Conservation (phyloP, 1,140 invertebrate species). For the Diuraphis noxia region DNA sequence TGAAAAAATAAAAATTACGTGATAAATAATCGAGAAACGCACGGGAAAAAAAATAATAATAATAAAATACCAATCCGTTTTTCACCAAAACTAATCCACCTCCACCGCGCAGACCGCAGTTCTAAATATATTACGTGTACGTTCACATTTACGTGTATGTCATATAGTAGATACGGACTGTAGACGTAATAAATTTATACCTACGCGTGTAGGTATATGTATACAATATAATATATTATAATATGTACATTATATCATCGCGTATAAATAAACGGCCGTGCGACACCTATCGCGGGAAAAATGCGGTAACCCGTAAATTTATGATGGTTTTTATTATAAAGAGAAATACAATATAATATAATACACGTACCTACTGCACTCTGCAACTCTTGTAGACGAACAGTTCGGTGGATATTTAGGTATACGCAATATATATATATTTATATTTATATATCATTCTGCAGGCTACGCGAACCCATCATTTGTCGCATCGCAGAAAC, state of each 20-base stretch:
- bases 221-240: neutral
- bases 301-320: neutral
- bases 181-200: neutral
- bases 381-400: neutral
- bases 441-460: neutral
- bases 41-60: neutral
- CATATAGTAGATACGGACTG: too few relatives aligned
- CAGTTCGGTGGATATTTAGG: neutral
- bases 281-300: neutral
- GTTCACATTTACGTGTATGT: too few relatives aligned
- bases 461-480: neutral
- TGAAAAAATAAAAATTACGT: neutral
- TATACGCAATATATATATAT: too few relatives aligned
- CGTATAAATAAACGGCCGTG: neutral
- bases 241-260: neutral
- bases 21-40: slow-evolving; percentile 9
- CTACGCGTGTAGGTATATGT: neutral
- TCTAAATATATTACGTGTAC: slow-evolving; percentile 2
- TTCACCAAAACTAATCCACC: slow-evolving; percentile 31
- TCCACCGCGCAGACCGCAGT: neutral
- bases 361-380: neutral
- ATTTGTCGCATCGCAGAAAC: neutral
- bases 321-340: neutral
- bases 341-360: neutral
- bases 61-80: slow-evolving; percentile 18